Evolutionary conservation across 2,113 vertebrate genomes (phyloP).

Genomic region (Phylloscopus trochilus): DNA sequence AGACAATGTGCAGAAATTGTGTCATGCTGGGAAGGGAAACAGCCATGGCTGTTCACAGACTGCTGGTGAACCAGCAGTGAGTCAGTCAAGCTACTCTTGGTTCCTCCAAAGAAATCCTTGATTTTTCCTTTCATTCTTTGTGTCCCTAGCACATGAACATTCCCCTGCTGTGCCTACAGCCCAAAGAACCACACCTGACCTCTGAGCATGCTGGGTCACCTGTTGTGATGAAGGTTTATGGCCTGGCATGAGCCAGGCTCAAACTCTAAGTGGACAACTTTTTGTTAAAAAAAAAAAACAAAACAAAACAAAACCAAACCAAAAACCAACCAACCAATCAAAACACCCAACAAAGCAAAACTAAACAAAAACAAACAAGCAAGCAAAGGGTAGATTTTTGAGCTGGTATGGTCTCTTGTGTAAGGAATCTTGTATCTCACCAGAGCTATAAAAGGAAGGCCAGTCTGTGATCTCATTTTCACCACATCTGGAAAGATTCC

Average conservation of each 20-base stretch:
- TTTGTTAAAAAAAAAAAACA: rapidly evolving
- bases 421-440: not conserved
- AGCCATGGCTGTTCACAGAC: not conserved
- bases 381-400: not conserved
- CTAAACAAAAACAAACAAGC: not conserved
- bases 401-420: not conserved
- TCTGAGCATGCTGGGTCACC: not conserved
- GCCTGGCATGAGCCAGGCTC: not conserved
- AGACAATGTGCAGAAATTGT: not conserved
- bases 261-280: not conserved
- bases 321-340: not conserved
- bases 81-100: not conserved
- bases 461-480: not conserved
- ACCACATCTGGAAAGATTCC: conserved; percentile 24
- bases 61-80: not conserved
- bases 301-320: not conserved
- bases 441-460: not conserved
- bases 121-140: not conserved
- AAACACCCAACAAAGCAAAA: not conserved
- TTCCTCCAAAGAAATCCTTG: not conserved
- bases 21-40: not conserved
- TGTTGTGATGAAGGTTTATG: rapidly evolving
- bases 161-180: rapidly evolving
- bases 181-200: not conserved
- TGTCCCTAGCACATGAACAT: not conserved